Evolutionary conservation across 2,888 invertebrate genomes (phyloP).

Genomic region (Ethmia dodecea): DNA sequence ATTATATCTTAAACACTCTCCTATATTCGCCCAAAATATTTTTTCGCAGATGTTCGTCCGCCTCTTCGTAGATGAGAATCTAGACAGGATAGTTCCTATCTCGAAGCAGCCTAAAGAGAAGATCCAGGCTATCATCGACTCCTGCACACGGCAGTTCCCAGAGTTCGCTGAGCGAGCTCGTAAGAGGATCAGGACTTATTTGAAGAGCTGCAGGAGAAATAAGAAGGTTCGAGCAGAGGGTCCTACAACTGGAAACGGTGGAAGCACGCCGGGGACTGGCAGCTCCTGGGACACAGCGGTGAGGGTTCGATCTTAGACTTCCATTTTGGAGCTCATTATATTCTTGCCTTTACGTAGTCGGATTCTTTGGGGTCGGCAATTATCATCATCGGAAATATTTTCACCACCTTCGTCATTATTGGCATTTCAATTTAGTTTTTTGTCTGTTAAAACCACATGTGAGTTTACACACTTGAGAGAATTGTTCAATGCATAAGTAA

Average conservation of each 20-base stretch:
- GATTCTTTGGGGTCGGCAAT: too few relatives aligned
- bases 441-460: too few relatives aligned
- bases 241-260: slow-evolving; percentile 51
- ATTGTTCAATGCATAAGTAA: too few relatives aligned
- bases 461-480: too few relatives aligned
- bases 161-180: slow-evolving; percentile 97
- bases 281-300: slow-evolving; percentile 90
- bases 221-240: slow-evolving; percentile 92
- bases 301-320: slow-evolving; percentile 73
- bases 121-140: slow-evolving; percentile 97
- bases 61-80: slow-evolving; percentile 96
- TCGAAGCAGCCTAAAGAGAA: slow-evolving; percentile 99
- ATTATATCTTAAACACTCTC: too few relatives aligned
- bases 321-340: too few relatives aligned
- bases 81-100: slow-evolving; percentile 97
- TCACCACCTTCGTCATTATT: too few relatives aligned
- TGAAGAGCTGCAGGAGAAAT: slow-evolving; percentile 96
- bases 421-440: too few relatives aligned
- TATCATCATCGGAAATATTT: too few relatives aligned
- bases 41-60: slow-evolving; percentile 96
- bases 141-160: slow-evolving; percentile 97
- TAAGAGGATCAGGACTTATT: slow-evolving; percentile 95
- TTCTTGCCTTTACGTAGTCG: too few relatives aligned
- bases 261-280: slow-evolving; percentile 67
- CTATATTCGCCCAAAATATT: too few relatives aligned